Evolutionary conservation across 2,888 invertebrate species (phyloP).

Genomic region (Eugnorisma glareosa): DNA sequence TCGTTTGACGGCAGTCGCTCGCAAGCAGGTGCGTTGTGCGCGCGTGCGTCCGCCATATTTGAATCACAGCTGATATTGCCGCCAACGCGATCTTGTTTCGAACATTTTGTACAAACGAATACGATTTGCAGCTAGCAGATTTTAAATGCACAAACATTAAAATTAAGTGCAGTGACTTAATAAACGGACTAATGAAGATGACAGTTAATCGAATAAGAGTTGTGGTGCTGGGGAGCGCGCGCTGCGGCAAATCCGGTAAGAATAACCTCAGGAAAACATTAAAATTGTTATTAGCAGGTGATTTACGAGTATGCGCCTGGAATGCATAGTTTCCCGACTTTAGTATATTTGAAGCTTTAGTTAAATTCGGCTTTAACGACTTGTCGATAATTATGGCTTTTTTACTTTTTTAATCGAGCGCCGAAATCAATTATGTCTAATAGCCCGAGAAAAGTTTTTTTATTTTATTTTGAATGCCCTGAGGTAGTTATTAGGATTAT

Average conservation of each 20-base stretch:
- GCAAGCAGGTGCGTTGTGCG: constrained; percentile 88
- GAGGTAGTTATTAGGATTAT: constrained; percentile 78
- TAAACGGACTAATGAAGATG: constrained; percentile 91
- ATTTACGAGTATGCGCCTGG: constrained; percentile 69
- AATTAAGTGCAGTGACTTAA: constrained; percentile 76
- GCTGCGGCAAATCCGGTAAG: constrained; percentile 95
- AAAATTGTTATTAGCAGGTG: constrained; percentile 69
- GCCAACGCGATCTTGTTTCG: constrained; percentile 79
- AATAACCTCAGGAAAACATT: constrained; percentile 69
- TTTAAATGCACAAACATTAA: constrained; percentile 74
- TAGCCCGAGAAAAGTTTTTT: constrained; percentile 76
- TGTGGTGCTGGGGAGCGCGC: constrained; percentile 94
- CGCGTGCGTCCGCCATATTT: constrained; percentile 85
- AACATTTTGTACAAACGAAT: constrained; percentile 67
- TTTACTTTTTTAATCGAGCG: constrained; percentile 71
- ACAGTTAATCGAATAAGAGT: constrained; percentile 95
- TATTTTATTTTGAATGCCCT: constrained; percentile 81
- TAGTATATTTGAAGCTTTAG: constrained; percentile 61
- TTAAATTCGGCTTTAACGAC: constrained; percentile 75
- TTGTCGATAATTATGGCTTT: constrained; percentile 71
- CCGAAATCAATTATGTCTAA: constrained; percentile 86
- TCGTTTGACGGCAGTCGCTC: constrained; percentile 87
- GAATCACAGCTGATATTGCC: constrained; percentile 82
- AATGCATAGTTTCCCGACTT: constrained; percentile 64
- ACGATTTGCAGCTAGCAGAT: constrained; percentile 64